These are phyloP conservation scores for Drosophila pseudoobscura DNA, from an alignment of 1,140 invertebrate genomes.

Conservation along the genomic window DNA sequence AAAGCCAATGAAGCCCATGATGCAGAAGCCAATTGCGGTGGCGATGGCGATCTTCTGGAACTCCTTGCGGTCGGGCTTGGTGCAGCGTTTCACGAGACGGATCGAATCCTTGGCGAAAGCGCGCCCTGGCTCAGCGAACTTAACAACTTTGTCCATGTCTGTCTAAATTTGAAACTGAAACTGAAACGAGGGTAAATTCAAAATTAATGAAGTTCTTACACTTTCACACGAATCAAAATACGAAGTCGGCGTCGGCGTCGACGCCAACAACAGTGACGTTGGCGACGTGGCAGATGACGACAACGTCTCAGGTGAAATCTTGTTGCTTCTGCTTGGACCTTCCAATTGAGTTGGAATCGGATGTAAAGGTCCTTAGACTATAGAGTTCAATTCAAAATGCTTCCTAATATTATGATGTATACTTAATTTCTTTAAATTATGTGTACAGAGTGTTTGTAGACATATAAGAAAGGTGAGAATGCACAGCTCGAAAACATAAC, in stretches of 20 bases:
- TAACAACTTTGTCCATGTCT: slow-evolving; percentile 98
- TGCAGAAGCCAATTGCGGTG: slow-evolving; percentile 99
- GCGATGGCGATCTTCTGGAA: slow-evolving; percentile 99
- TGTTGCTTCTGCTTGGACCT: not conserved
- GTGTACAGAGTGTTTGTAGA: too few species aligned
- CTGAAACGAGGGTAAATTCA: slow-evolving; percentile 3
- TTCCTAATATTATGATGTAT: too few species aligned
- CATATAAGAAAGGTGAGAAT: too few species aligned
- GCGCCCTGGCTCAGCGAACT: slow-evolving; percentile 96
- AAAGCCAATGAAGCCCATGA: slow-evolving; percentile 99
- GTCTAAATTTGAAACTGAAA: slow-evolving; percentile 12
- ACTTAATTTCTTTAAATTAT: too few species aligned
- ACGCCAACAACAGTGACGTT: slow-evolving; percentile 26
- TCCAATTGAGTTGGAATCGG: too few species aligned
- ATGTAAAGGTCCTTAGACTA: not conserved
- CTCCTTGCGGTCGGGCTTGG: slow-evolving; percentile 99
- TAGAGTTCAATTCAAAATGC: too few species aligned
- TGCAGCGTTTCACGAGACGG: slow-evolving; percentile 98
- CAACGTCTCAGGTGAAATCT: slow-evolving; percentile 64
- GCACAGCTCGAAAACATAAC: too few species aligned
- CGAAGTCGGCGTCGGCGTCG: slow-evolving; percentile 1
- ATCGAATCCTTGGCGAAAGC: slow-evolving; percentile 99
- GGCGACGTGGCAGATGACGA: slow-evolving; percentile 40
- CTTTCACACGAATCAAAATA: slow-evolving; percentile 48
- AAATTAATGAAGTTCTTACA: slow-evolving; percentile 10